phyloP scores from a whole-genome alignment of 2,113 vertebrate genomes.

The Oncorhynchus tshawytscha region DNA sequence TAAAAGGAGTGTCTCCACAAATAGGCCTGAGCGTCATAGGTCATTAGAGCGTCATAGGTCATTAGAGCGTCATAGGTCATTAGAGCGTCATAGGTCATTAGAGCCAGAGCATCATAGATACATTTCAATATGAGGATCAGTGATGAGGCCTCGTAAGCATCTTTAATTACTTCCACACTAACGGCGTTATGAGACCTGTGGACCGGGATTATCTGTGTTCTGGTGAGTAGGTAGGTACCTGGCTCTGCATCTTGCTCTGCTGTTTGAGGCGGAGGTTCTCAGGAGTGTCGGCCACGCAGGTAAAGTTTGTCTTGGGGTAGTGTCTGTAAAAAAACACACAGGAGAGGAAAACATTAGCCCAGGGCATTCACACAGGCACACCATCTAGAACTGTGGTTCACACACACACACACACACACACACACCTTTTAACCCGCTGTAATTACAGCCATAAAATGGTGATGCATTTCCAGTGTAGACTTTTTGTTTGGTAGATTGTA shows the following conservation, averaged over 20 bases:
- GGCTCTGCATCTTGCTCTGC: constrained; percentile 95
- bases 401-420: too few species aligned
- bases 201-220: neutral
- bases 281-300: constrained; percentile 93
- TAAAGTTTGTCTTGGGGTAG: constrained; percentile 96
- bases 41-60: too few species aligned
- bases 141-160: neutral
- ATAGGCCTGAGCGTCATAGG: neutral
- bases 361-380: neutral
- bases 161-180: neutral
- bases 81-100: too few species aligned
- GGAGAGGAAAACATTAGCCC: neutral
- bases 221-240: constrained; percentile 69
- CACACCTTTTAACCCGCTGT: too few species aligned
- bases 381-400: too few species aligned
- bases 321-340: constrained; percentile 76
- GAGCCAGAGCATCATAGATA: neutral
- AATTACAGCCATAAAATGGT: too few species aligned
- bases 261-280: constrained; percentile 97
- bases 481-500: too few species aligned
- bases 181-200: neutral
- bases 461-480: too few species aligned
- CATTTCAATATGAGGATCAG: neutral
- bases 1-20: neutral
- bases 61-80: too few species aligned